These are phyloP conservation scores for Stomorhina lunata DNA, from an alignment of 2,888 invertebrate species.

Conservation along the genomic window DNA sequence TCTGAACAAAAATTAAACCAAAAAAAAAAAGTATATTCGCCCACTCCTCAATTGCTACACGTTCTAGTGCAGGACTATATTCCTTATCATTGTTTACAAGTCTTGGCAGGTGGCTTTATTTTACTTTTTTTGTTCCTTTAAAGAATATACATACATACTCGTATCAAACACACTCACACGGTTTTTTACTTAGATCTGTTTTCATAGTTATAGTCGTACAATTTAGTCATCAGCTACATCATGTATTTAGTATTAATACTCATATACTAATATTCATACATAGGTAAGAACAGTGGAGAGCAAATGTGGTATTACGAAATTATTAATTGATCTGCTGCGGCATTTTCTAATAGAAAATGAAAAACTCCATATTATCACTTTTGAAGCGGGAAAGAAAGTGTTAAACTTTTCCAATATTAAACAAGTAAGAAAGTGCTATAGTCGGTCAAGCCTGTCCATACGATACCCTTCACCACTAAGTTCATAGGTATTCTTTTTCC, in stretches of 20 bases:
- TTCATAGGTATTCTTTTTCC: too few relatives aligned
- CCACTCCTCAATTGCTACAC: slow-evolving; percentile 11
- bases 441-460: too few relatives aligned
- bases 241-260: slow-evolving; percentile 17
- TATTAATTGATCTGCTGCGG: too few relatives aligned
- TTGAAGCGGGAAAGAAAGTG: too few relatives aligned
- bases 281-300: neutral
- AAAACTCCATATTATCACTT: too few relatives aligned
- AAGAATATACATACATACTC: neutral
- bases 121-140: neutral
- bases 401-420: too few relatives aligned
- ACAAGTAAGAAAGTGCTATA: too few relatives aligned
- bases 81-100: slow-evolving; percentile 43
- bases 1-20: neutral
- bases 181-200: neutral
- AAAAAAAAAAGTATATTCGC: neutral
- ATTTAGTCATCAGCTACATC: slow-evolving; percentile 14
- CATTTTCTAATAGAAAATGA: too few relatives aligned
- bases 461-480: too few relatives aligned
- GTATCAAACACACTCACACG: neutral
- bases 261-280: too few relatives aligned
- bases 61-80: neutral
- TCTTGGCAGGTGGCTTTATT: slow-evolving; percentile 52
- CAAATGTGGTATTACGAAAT: neutral
- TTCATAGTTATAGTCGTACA: neutral